Conservation (phyloP, 2,113 vertebrate genomes). For the Hirundichthys speculiger region DNA sequence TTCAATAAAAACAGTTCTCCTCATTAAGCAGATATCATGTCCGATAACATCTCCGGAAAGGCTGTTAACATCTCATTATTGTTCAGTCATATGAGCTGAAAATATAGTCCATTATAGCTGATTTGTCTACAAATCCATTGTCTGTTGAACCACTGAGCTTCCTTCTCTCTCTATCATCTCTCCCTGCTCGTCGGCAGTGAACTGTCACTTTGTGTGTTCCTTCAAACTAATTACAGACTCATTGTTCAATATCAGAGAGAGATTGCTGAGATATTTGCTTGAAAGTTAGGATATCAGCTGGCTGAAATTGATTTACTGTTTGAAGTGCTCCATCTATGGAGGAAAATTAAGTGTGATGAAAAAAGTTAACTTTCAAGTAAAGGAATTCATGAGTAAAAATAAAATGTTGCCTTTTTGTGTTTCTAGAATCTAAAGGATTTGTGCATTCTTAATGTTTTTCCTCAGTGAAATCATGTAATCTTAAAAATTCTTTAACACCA, state of each 20-base stretch:
- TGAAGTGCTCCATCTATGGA: too few relatives aligned
- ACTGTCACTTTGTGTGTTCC: neutral
- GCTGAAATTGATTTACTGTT: neutral
- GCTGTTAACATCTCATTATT: conserved; percentile 10
- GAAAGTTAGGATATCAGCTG: conserved; percentile 1
- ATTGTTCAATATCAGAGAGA: neutral
- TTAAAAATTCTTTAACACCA: too few relatives aligned
- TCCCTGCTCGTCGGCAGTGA: conserved; percentile 10
- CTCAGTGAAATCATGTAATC: too few relatives aligned
- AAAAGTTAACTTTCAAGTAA: too few relatives aligned
- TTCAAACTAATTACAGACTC: conserved; percentile 28
- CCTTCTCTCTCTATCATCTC: conserved; percentile 1
- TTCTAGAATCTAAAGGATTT: neutral
- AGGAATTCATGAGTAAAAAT: too few relatives aligned
- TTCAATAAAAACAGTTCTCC: conserved; percentile 14
- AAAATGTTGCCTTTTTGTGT: neutral
- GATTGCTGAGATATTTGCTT: neutral
- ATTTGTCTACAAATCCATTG: conserved; percentile 8
- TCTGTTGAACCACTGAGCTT: conserved; percentile 17
- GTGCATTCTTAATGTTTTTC: neutral
- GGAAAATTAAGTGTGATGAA: too few relatives aligned
- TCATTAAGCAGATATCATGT: conserved; percentile 16
- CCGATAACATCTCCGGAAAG: conserved; percentile 2
- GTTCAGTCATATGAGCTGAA: conserved; percentile 23
- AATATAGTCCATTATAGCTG: conserved; percentile 13